Percentiles rank a stretch among this genome's conserved stretches.
Evolutionary conservation across 2,113 vertebrate genomes (phyloP).

Genomic region (Gasterosteus aculeatus): DNA sequence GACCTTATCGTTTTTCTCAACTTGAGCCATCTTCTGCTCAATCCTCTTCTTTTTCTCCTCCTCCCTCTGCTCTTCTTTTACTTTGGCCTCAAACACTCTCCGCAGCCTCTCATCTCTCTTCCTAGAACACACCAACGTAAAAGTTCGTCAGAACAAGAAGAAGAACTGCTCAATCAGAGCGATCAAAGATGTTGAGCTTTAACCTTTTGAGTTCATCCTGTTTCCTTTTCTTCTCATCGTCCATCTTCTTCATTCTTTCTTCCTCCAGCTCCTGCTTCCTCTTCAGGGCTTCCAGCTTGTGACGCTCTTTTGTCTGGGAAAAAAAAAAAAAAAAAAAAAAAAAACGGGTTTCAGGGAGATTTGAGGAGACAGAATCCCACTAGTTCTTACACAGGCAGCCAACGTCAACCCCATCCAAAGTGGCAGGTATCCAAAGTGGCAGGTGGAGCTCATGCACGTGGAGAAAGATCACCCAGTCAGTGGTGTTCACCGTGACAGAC

Average conservation of each 20-base stretch:
- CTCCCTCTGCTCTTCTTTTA: conserved; percentile 87
- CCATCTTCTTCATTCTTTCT: conserved; percentile 88
- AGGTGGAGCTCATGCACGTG: conserved; percentile 1
- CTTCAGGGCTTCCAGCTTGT: conserved; percentile 87
- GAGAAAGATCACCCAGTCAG: neutral
- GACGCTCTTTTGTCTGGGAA: conserved; percentile 87
- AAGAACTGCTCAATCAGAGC: neutral
- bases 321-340: neutral
- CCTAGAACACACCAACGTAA: conserved; percentile 70
- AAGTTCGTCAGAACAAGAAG: neutral
- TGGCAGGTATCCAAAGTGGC: neutral
- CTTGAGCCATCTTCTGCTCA: conserved; percentile 90
- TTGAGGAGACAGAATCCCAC: neutral
- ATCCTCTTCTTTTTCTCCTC: conserved; percentile 90
- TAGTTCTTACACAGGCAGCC: neutral
- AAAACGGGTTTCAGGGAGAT: neutral
- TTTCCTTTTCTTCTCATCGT: conserved; percentile 89
- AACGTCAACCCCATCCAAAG: neutral
- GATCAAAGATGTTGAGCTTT: accelerated
- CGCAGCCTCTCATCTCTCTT: conserved; percentile 90
- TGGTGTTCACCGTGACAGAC: conserved; percentile 7
- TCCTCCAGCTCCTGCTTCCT: conserved; percentile 91
- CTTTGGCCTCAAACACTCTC: conserved; percentile 88
- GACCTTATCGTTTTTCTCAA: conserved; percentile 93
- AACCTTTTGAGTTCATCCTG: conserved; percentile 89